Percentiles rank a stretch among this genome's conserved stretches.
Conservation (phyloP, 2,888 invertebrate species). For the Drosophila multiciliata region DNA sequence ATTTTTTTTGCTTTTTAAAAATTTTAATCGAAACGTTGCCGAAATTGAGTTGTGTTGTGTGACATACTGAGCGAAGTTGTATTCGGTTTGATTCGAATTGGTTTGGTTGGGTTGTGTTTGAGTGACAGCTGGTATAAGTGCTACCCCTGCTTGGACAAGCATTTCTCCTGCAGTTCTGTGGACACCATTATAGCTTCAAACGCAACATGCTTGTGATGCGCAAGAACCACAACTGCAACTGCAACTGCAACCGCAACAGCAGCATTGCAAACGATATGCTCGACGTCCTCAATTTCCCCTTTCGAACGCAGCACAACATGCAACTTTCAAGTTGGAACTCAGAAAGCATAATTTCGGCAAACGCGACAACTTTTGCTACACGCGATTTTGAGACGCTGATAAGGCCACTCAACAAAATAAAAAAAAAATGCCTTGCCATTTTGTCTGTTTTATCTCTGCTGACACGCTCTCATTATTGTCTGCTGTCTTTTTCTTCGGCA, state of each 20-base stretch:
- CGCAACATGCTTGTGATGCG: slow-evolving; percentile 36
- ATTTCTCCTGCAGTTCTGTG: slow-evolving; percentile 45
- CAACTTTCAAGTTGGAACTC: slow-evolving; percentile 38
- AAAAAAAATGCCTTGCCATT: slow-evolving; percentile 34
- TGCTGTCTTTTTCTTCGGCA: background rate
- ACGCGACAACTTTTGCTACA: slow-evolving; percentile 48
- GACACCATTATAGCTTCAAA: slow-evolving; percentile 14
- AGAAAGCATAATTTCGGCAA: slow-evolving; percentile 47
- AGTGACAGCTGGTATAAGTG: slow-evolving; percentile 55
- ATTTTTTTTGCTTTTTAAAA: slow-evolving; percentile 13
- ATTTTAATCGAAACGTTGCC: slow-evolving; percentile 51
- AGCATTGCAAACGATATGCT: too few species aligned
- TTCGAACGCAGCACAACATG: slow-evolving; percentile 2
- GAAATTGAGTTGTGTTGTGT: slow-evolving; percentile 42
- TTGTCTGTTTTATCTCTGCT: slow-evolving; percentile 43
- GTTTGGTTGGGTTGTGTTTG: background rate
- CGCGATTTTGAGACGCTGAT: slow-evolving; percentile 66
- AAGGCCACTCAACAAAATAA: slow-evolving; percentile 27
- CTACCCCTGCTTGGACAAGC: background rate
- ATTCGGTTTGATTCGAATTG: background rate
- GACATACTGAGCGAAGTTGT: slow-evolving; percentile 40
- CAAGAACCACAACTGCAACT: slow-evolving; percentile 39
- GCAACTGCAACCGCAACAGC: slow-evolving; percentile 16
- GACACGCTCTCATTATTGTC: slow-evolving; percentile 40
- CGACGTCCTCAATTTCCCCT: background rate